Percentiles rank a stretch among this genome's conserved stretches.
phyloP scores from a whole-genome alignment of 2,888 invertebrate species.

The Tanypteryx hageni region DNA sequence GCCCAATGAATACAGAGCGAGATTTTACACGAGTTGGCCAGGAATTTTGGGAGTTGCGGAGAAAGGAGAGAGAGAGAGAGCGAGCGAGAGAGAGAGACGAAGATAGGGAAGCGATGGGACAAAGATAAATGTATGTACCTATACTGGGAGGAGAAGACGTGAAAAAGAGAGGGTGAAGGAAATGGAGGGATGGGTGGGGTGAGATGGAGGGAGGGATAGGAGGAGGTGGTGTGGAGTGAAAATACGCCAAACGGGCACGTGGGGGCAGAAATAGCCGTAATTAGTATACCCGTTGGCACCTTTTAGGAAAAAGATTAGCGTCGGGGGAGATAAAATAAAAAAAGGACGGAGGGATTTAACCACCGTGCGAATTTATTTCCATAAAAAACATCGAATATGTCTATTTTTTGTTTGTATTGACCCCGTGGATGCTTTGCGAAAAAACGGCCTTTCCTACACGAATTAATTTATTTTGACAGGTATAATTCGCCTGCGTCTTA shows the following conservation, averaged over 20 bases:
- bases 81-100: background rate
- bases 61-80: background rate
- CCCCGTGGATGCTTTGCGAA: too few species aligned
- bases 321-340: background rate
- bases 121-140: too few species aligned
- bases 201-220: background rate
- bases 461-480: too few species aligned
- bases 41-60: background rate
- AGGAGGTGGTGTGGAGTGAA: background rate
- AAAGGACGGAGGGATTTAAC: too few species aligned
- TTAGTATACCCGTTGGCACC: background rate
- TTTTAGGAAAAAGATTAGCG: background rate
- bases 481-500: too few species aligned
- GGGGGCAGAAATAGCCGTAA: background rate
- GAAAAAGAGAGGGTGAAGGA: background rate
- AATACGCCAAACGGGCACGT: background rate
- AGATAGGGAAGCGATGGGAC: background rate
- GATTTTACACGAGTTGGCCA: constrained; percentile 50
- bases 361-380: too few species aligned
- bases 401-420: too few species aligned
- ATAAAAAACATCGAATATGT: too few species aligned
- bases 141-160: too few species aligned
- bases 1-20: constrained; percentile 62
- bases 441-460: too few species aligned
- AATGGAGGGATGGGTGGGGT: background rate